Percentiles rank a stretch among this genome's conserved stretches.
Conservation (phyloP, 2,888 invertebrate genomes). For the Petrolisthes cinctipes region DNA sequence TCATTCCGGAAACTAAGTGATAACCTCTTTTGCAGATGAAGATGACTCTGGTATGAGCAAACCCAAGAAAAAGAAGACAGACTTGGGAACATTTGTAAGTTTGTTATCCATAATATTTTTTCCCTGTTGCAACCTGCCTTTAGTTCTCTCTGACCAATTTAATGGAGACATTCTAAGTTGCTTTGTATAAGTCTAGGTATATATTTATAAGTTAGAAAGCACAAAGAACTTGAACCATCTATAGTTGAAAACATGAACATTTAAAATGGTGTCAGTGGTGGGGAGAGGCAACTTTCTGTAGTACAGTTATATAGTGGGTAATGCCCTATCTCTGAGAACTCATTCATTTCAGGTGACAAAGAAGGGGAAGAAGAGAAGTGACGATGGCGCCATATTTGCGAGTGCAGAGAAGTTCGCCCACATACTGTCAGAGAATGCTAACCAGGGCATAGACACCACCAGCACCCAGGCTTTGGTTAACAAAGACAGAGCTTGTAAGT, state of each 20-base stretch:
- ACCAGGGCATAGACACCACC: slow-evolving; percentile 1
- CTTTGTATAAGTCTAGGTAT: too few species aligned
- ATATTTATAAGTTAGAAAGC: too few species aligned
- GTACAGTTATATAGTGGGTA: too few species aligned
- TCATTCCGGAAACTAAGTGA: too few species aligned
- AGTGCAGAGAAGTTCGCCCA: slow-evolving; percentile 52
- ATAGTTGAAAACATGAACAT: too few species aligned
- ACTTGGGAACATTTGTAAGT: neutral
- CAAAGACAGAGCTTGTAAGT: slow-evolving; percentile 48
- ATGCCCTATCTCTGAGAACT: too few species aligned
- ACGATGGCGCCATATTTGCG: slow-evolving; percentile 42
- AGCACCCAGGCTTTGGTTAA: slow-evolving; percentile 39
- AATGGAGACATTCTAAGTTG: too few species aligned
- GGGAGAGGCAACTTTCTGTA: too few species aligned
- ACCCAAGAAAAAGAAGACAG: slow-evolving; percentile 25
- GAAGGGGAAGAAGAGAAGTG: neutral
- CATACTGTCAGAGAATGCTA: slow-evolving; percentile 48
- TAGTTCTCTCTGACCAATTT: too few species aligned
- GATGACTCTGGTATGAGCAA: slow-evolving; percentile 7
- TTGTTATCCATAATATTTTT: neutral
- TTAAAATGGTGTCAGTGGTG: too few species aligned
- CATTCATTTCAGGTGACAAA: neutral
- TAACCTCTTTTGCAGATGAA: neutral
- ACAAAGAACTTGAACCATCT: too few species aligned
- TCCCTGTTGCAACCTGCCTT: too few species aligned